Base-by-base conservation (phyloP, 2,113 vertebrate genomes). In the Riparia riparia region DNA sequence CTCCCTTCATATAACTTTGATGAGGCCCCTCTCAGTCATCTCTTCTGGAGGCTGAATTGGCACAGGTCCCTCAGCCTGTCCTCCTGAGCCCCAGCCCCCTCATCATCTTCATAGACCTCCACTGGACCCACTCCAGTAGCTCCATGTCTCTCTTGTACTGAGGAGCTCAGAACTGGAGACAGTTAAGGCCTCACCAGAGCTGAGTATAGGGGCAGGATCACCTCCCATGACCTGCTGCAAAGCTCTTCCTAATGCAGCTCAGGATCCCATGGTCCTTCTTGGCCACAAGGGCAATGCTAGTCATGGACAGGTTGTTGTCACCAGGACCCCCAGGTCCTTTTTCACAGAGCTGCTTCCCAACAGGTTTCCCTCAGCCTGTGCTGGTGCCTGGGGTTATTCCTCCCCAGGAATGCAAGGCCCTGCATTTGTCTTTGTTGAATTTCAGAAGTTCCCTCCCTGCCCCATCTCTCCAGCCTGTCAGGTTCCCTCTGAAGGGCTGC, bases 21-120 rank as follows among this genome's bases (percentile, higher is more conserved):
- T 29, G 22, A 28, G 10, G 9, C 18, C 26, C 8, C 14, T 57
- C 44, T 28, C 26, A 57, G 0, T 21, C 1, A 0, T 50, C 31
- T 80, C 14, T 32, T 73, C 37, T 58, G 18, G 10, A 51, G 18
- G 60, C 22, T 19, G 10, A 73, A 44, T 19, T 45, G 28, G 18
- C 15, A 18, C 21, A 51, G 6, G 10, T 58, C 37, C 12, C 4
- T 58, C 68, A 39, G 37, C 39, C 51, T 66, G 8, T 50, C 12
- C 26, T 39, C 28, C 8, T 45, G 39, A 50, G 8, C 28, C 66
- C 10, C 22, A 51, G 4, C 11, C 2, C 10, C 4, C 6, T 51
- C 19, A 42, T 28, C 37, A 73, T 24, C 39, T 39, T 25, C 70
- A 44, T 2, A 16, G 26, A 12, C 21, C 32, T 51, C 32, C 12